Percentiles rank a stretch among this genome's conserved stretches.
Evolutionary conservation across 2,888 invertebrate genomes (phyloP).

Genomic region (Nomada lathburiana): DNA sequence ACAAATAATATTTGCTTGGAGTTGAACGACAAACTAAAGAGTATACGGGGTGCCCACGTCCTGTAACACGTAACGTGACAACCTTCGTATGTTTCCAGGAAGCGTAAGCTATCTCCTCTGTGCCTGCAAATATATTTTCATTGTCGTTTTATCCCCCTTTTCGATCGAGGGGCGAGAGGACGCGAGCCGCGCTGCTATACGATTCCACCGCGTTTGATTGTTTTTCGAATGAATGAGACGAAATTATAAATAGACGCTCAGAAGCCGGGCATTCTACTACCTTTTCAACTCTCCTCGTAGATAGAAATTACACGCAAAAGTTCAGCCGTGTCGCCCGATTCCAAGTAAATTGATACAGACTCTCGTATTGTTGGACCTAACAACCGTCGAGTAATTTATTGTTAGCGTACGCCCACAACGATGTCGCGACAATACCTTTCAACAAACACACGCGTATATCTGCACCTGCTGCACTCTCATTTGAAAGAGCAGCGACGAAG

Average conservation of each 20-base stretch:
- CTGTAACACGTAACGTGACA: conserved; percentile 74
- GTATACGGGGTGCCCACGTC: conserved; percentile 71
- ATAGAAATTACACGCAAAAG: conserved; percentile 65
- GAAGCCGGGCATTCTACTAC: conserved; percentile 50
- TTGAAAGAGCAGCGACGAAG: neutral
- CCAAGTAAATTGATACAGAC: conserved; percentile 62
- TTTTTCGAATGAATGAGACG: conserved; percentile 70
- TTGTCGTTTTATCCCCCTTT: conserved; percentile 69
- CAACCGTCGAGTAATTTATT: conserved; percentile 66
- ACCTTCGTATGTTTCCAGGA: conserved; percentile 76
- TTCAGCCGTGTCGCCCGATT: conserved; percentile 61
- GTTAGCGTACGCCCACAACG: conserved; percentile 33
- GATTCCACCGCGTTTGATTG: conserved; percentile 67
- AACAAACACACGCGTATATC: neutral
- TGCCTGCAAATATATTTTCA: conserved; percentile 72
- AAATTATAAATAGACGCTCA: conserved; percentile 70
- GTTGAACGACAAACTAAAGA: conserved; percentile 79
- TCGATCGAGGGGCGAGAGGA: conserved; percentile 54
- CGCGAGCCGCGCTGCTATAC: conserved; percentile 19
- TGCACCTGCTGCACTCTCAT: neutral
- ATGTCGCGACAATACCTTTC: conserved; percentile 39
- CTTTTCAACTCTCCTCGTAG: conserved; percentile 39
- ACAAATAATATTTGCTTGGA: conserved; percentile 70
- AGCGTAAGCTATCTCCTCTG: conserved; percentile 75
- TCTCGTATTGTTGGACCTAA: conserved; percentile 56